A percentile compares a stretch with the other conserved stretches of the same genome.
Evolutionary conservation across 53 echinoderm and acorn worm genomes (phyloP).

Genomic region (Crossaster papposus): DNA sequence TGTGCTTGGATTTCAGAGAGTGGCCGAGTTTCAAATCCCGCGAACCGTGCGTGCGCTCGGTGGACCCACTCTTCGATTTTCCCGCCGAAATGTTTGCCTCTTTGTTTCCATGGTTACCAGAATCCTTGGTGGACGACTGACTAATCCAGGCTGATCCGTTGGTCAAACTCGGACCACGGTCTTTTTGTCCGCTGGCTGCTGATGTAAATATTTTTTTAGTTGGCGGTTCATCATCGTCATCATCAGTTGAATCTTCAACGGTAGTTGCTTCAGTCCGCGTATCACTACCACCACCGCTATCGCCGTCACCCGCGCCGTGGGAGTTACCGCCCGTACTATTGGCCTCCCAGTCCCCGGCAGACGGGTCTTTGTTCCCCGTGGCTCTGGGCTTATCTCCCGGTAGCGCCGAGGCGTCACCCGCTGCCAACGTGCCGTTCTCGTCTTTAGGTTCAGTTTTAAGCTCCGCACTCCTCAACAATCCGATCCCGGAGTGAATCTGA

Average conservation of each 20-base stretch:
- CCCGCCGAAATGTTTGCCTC: slow-evolving; percentile 17
- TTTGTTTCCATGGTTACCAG: slow-evolving; percentile 18
- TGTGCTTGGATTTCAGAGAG: slow-evolving; percentile 25
- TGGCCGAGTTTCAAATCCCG: slow-evolving; percentile 16
- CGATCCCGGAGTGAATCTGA: slow-evolving; percentile 29
- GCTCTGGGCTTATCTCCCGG: slow-evolving; percentile 52
- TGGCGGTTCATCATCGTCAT: slow-evolving; percentile 33
- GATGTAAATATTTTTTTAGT: slow-evolving; percentile 29
- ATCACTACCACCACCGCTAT: background rate
- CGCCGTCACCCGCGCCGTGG: slow-evolving; percentile 25
- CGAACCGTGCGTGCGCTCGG: slow-evolving; percentile 1
- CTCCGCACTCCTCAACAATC: slow-evolving; percentile 34
- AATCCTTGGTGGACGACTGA: background rate
- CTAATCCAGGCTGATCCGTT: slow-evolving; percentile 6
- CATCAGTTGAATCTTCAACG: slow-evolving; percentile 18
- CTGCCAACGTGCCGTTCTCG: slow-evolving; percentile 16
- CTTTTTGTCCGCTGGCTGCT: slow-evolving; percentile 20
- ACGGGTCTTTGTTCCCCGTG: slow-evolving; percentile 53
- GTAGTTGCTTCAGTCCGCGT: background rate
- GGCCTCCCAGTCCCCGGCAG: slow-evolving; percentile 26
- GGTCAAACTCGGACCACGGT: slow-evolving; percentile 1
- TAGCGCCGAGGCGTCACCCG: slow-evolving; percentile 47
- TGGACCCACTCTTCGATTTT: slow-evolving; percentile 11
- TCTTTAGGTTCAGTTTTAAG: slow-evolving; percentile 29
- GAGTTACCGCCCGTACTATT: slow-evolving; percentile 48